Evolutionary conservation across 2,888 invertebrate genomes (phyloP).

Genomic region (Timema podura): DNA sequence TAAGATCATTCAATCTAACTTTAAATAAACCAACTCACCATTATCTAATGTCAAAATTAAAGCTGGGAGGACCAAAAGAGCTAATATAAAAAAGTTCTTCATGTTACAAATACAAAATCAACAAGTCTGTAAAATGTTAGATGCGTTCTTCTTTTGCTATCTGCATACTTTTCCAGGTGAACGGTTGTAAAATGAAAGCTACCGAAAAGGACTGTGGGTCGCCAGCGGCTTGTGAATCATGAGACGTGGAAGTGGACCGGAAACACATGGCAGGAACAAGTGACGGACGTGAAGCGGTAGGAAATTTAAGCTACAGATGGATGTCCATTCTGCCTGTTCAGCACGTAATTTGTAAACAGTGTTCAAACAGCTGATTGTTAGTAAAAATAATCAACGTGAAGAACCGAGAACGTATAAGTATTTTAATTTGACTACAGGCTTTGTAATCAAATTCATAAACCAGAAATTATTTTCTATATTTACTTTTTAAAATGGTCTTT

Average conservation of each 20-base stretch:
- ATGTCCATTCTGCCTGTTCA: no score
- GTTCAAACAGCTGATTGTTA: no score
- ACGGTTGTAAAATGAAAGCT: neutral
- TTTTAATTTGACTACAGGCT: no score
- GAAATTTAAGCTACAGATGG: no score
- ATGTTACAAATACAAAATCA: conserved; percentile 50
- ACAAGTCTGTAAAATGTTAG: conserved; percentile 6
- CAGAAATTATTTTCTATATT: no score
- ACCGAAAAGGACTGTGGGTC: conserved; percentile 23
- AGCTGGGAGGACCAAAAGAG: conserved; percentile 65
- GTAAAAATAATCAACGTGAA: no score
- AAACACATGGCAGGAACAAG: conserved; percentile 23
- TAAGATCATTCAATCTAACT: neutral
- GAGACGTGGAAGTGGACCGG: conserved; percentile 27
- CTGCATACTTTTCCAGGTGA: no score
- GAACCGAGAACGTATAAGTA: no score
- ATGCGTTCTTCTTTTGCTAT: neutral
- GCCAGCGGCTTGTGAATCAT: neutral
- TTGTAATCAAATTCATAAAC: no score
- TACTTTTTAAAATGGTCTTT: conserved; percentile 56
- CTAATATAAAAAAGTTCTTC: conserved; percentile 63
- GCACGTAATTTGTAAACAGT: no score
- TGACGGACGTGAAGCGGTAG: neutral
- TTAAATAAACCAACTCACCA: conserved; percentile 55
- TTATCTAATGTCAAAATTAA: conserved; percentile 64